Conservation (phyloP, 1,140 invertebrate species). For the Orius insidiosus region DNA sequence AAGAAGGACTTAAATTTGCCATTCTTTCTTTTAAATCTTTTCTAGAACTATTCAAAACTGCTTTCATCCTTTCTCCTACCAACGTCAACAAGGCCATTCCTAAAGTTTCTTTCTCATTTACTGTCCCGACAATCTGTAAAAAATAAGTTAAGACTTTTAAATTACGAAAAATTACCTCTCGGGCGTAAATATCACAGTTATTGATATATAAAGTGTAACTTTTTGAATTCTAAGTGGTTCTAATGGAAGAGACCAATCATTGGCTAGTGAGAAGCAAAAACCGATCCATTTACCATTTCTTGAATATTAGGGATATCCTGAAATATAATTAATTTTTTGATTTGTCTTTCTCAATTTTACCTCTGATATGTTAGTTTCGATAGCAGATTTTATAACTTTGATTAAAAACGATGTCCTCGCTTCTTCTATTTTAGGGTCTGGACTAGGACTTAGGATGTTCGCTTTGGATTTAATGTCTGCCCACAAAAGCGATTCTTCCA, state of each 20-base stretch:
- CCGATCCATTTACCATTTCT: conserved; percentile 38
- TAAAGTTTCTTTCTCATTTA: conserved; percentile 43
- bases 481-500: conserved; percentile 18
- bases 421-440: conserved; percentile 24
- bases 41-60: conserved; percentile 38
- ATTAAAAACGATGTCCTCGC: conserved; percentile 27
- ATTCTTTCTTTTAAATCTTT: conserved; percentile 38
- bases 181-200: conserved; percentile 57
- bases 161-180: conserved; percentile 39
- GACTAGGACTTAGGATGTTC: conserved; percentile 23
- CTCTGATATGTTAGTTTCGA: conserved; percentile 11
- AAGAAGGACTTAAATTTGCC: conserved; percentile 43
- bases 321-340: too few species aligned
- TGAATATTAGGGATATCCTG: conserved; percentile 1
- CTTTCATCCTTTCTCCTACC: conserved; percentile 49
- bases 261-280: conserved; percentile 47
- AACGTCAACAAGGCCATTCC: conserved; percentile 47
- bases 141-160: neutral
- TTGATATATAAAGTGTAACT: conserved; percentile 54
- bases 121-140: conserved; percentile 40
- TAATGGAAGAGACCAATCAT: conserved; percentile 60
- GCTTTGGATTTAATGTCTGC: conserved; percentile 5
- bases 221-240: conserved; percentile 60
- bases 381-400: conserved; percentile 25
- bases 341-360: too few species aligned